phyloP scores from a whole-genome alignment of 2,888 invertebrate genomes.

The Timema cristinae region DNA sequence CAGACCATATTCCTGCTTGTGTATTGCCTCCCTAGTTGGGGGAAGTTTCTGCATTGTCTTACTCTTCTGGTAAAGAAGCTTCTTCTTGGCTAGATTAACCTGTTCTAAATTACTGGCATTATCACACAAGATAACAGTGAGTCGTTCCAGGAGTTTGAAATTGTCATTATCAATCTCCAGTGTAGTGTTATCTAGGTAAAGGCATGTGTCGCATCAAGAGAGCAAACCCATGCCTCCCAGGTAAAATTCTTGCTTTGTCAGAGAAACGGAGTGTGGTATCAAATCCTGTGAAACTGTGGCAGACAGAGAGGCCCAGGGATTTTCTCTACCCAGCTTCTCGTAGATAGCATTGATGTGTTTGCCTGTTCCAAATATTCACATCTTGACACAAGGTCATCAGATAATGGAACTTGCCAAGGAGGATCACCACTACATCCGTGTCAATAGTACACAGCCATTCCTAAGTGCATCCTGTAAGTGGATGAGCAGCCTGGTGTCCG shows the following conservation, averaged over 20 bases:
- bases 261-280: background rate
- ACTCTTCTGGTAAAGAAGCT: no score
- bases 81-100: no score
- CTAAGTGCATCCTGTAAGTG: slow-evolving; percentile 8
- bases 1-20: no score
- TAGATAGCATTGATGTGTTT: background rate
- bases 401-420: background rate
- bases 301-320: background rate
- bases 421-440: background rate
- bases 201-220: background rate
- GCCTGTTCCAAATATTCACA: background rate
- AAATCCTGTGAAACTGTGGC: background rate
- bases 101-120: background rate
- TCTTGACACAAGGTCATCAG: slow-evolving; percentile 8
- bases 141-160: background rate
- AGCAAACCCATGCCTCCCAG: background rate
- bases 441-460: slow-evolving; percentile 4
- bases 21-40: no score
- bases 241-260: background rate
- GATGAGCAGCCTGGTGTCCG: background rate
- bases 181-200: background rate
- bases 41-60: no score
- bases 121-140: background rate
- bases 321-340: slow-evolving; percentile 1
- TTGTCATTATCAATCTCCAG: background rate